phyloP scores from a whole-genome alignment of 2,888 invertebrate genomes.

The Hirtodrosophila confusa region DNA sequence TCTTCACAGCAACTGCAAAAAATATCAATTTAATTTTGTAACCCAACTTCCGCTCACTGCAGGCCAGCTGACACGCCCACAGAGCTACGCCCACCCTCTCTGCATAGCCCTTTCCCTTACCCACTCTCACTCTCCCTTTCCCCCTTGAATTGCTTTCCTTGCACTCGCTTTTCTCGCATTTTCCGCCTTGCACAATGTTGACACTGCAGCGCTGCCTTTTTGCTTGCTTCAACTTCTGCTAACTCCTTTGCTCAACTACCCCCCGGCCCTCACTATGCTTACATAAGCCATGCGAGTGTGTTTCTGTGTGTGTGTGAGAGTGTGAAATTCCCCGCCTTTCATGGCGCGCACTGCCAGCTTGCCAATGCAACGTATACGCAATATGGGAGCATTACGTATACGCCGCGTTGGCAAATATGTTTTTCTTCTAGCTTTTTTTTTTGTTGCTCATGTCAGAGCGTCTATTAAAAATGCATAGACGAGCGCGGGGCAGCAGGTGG shows the following conservation, averaged over 20 bases:
- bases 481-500: slow-evolving; percentile 17
- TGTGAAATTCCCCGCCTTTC: slow-evolving; percentile 52
- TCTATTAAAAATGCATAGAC: slow-evolving; percentile 66
- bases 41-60: slow-evolving; percentile 76
- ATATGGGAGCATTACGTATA: slow-evolving; percentile 76
- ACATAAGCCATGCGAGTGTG: slow-evolving; percentile 61
- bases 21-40: slow-evolving; percentile 80
- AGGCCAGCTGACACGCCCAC: slow-evolving; percentile 55
- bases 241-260: not conserved
- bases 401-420: slow-evolving; percentile 68
- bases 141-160: slow-evolving; percentile 37
- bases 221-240: slow-evolving; percentile 37
- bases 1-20: slow-evolving; percentile 33
- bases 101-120: not conserved
- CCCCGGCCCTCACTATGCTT: slow-evolving; percentile 37
- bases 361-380: slow-evolving; percentile 73
- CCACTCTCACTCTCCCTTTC: not conserved
- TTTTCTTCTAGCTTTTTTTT: slow-evolving; percentile 28
- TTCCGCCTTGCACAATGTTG: slow-evolving; percentile 77
- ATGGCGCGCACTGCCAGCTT: slow-evolving; percentile 57
- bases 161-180: slow-evolving; percentile 58
- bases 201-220: slow-evolving; percentile 66
- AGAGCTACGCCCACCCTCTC: not conserved
- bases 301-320: slow-evolving; percentile 21
- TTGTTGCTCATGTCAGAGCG: slow-evolving; percentile 11